These are phyloP conservation scores for Cyphomyrmex costatus DNA, from an alignment of 1,140 invertebrate species.

Conservation along the genomic window DNA sequence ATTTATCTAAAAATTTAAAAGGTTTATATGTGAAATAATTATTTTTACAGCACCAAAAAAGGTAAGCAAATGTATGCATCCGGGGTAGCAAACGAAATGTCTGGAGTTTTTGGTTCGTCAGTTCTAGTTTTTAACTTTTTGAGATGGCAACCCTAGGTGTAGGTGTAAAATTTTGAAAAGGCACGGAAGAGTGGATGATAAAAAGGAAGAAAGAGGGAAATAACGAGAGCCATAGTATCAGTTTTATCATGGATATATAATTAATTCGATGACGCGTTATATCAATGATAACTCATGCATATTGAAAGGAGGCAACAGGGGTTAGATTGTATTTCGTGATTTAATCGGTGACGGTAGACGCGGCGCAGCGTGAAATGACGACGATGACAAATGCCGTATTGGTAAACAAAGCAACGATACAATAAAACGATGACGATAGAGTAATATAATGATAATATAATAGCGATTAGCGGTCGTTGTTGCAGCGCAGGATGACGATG, in stretches of 20 bases:
- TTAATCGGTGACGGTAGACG: constrained; percentile 39
- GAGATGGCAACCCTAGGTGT: too few species aligned
- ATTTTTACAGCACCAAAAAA: too few species aligned
- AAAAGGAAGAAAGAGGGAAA: background rate
- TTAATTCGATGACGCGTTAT: constrained; percentile 67
- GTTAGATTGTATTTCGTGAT: constrained; percentile 62
- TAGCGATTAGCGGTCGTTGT: background rate
- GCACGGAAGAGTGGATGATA: background rate
- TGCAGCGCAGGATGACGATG: constrained; percentile 14
- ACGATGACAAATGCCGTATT: background rate
- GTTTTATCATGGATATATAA: constrained; percentile 57
- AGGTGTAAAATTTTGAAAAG: background rate
- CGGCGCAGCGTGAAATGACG: background rate
- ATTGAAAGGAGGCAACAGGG: constrained; percentile 54
- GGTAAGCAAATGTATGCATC: too few species aligned
- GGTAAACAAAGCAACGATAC: constrained; percentile 14
- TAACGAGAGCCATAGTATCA: constrained; percentile 41
- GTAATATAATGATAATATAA: background rate
- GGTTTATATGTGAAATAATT: too few species aligned
- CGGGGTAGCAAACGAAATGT: too few species aligned
- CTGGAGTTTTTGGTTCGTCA: too few species aligned
- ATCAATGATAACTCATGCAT: constrained; percentile 74
- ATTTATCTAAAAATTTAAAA: too few species aligned
- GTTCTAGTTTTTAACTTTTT: too few species aligned
- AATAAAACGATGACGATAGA: background rate